These are phyloP conservation scores for Orientallactaga sibirica DNA, from an alignment of 2,797 vertebrate species.

Conservation along the genomic window DNA sequence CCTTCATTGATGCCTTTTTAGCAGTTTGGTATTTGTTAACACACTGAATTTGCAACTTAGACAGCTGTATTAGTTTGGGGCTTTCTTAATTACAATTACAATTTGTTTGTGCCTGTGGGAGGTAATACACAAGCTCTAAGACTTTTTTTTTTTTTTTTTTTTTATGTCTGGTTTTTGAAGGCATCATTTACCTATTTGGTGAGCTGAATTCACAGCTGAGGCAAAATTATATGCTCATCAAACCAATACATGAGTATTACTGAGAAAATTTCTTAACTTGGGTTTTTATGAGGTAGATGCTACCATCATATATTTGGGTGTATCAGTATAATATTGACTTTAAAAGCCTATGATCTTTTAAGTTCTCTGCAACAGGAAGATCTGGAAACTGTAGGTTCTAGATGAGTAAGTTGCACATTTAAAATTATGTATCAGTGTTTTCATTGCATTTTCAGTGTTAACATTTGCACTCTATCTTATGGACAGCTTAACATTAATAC, in stretches of 20 bases:
- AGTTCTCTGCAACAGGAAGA: not conserved
- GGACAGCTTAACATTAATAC: not conserved
- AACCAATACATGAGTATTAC: not conserved
- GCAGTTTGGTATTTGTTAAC: not conserved
- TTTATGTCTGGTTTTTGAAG: not conserved
- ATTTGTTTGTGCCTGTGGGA: not conserved
- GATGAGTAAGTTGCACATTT: not conserved
- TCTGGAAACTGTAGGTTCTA: not conserved
- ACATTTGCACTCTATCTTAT: not conserved
- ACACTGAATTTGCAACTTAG: not conserved
- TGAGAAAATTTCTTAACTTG: not conserved
- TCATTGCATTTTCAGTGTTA: not conserved
- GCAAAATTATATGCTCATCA: not conserved
- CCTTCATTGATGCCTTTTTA: not conserved
- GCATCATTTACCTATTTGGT: not conserved
- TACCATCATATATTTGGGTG: not conserved
- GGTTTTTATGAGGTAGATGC: not conserved
- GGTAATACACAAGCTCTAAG: not conserved
- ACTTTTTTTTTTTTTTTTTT: not conserved
- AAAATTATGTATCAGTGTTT: not conserved
- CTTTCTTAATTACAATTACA: not conserved
- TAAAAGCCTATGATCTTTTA: not conserved
- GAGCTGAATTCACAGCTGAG: not conserved
- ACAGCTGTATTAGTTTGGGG: not conserved
- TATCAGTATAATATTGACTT: not conserved